A percentile compares a stretch with the other conserved stretches of the same genome.
Conservation (phyloP, 2,797 vertebrate species). For the Acanthurus lineatus region DNA sequence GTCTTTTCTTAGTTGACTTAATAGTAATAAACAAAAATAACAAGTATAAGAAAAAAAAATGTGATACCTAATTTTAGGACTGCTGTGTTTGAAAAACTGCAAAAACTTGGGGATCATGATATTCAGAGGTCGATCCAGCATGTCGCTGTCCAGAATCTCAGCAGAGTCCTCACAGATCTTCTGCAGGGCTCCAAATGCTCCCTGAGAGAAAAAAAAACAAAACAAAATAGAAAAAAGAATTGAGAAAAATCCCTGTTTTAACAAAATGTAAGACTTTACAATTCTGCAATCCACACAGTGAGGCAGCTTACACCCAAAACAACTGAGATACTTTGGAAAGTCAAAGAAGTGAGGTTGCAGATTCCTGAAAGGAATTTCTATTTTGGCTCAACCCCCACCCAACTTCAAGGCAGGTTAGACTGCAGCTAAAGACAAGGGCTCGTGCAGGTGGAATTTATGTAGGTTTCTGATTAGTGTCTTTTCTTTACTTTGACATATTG, state of each 20-base stretch:
- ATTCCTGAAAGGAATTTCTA: background rate
- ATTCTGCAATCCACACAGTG: background rate
- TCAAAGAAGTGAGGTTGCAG: background rate
- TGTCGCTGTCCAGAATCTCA: constrained; percentile 97
- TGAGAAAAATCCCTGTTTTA: background rate
- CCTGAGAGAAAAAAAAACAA: constrained; percentile 75
- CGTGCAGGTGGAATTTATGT: background rate
- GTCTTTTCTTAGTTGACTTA: background rate
- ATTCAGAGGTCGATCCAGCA: constrained; percentile 95
- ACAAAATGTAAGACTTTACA: background rate
- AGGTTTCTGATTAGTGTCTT: constrained; percentile 4
- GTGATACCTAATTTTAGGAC: constrained; percentile 94
- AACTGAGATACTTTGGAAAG: background rate
- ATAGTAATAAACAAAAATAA: background rate
- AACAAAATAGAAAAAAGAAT: background rate
- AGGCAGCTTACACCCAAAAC: background rate
- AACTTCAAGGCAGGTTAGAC: background rate
- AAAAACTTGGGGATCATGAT: constrained; percentile 99
- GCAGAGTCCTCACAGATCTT: constrained; percentile 99
- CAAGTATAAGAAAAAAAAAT: background rate
- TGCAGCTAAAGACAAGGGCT: background rate
- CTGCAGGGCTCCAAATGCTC: constrained; percentile 96
- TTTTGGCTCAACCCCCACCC: background rate
- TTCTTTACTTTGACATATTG: background rate
- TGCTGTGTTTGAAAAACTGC: constrained; percentile 98